Evolutionary conservation across 2,888 invertebrate species (phyloP), one percentile per base, ranked within the genome.

Genomic region (Cephus sareptanus): DNA sequence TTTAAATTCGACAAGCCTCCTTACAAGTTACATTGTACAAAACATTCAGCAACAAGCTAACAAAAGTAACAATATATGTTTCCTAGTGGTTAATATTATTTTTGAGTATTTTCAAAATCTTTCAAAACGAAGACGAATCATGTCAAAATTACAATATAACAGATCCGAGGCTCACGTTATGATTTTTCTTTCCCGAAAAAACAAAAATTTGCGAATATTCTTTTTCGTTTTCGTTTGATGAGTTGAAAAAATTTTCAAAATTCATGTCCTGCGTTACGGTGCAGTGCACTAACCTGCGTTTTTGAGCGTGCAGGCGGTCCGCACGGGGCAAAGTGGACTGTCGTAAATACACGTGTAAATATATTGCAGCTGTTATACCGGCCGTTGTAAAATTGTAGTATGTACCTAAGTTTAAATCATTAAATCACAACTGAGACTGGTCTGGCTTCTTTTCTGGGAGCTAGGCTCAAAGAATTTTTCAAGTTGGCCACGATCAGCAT

Each of bases 341-440:
- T 88, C 90, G 85, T 90, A 90, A 90, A 90, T 90, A 89, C 87
- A 87, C 88, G 89, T 88, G 89, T 88, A 90, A 90, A 89, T 89
- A 89, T 90, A 90, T 89, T 86, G 87, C 89, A 83, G 89, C 85
- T 83, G 87, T 89, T 87, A 88, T 85, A 82, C 80, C 78, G 82
- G 84, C 77, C 82, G 88, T 83, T 88, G 88, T 88, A 89, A 89
- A 89, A 85, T 87, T 85, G 85, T 87, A 80, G 40, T 74, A 35
- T 68, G 68, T 68, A 77, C 84, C 84, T 77, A 82, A 81, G 83
- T 85, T 85, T 86, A 84, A 87, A 89, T 87, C 86, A 85, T 88
- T 86, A 86, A 88, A 88, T 86, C 85, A 83, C 83, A 34, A 23
- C 74, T n/a, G 74, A 74, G 34, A 15, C 74, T 34, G 23, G 74